A percentile compares a stretch with the other conserved stretches of the same genome.
Evolutionary conservation across 2,888 invertebrate genomes (phyloP).

Genomic region (Lypha dubia): DNA sequence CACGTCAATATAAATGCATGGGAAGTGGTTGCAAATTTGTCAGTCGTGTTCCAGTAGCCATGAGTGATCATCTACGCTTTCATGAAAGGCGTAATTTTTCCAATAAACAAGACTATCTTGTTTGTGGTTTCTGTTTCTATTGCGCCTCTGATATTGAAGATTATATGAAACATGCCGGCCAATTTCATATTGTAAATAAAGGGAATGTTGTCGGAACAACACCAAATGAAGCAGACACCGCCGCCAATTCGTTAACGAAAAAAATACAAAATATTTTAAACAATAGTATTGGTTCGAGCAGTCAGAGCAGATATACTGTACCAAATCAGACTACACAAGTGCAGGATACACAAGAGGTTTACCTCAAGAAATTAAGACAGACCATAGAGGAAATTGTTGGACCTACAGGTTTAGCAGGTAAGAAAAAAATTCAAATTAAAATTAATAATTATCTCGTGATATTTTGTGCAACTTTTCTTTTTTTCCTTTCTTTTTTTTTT

Average conservation of each 20-base stretch:
- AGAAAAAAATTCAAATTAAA: not conserved
- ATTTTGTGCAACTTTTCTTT: no score
- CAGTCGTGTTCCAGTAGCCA: slow-evolving; percentile 76
- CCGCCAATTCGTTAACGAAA: slow-evolving; percentile 68
- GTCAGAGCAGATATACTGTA: not conserved
- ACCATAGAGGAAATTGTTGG: slow-evolving; percentile 75
- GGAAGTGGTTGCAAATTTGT: slow-evolving; percentile 76
- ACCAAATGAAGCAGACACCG: slow-evolving; percentile 32
- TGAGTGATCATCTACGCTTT: slow-evolving; percentile 78
- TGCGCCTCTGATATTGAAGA: slow-evolving; percentile 75
- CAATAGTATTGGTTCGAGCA: not conserved
- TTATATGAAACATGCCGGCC: slow-evolving; percentile 77
- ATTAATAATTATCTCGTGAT: not conserved
- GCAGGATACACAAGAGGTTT: slow-evolving; percentile 52
- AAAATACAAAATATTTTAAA: slow-evolving; percentile 76
- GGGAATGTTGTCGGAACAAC: not conserved
- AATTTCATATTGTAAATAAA: slow-evolving; percentile 74
- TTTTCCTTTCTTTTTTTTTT: no score
- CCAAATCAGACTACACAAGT: slow-evolving; percentile 17
- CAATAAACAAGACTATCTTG: slow-evolving; percentile 75
- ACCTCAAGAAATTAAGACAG: slow-evolving; percentile 73
- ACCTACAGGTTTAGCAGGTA: slow-evolving; percentile 75
- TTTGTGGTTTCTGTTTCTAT: slow-evolving; percentile 77
- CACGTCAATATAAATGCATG: slow-evolving; percentile 77
- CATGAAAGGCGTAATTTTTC: slow-evolving; percentile 76